A percentile compares a stretch with the other conserved stretches of the same genome.
These are phyloP conservation scores for Noctua janthe DNA, from an alignment of 2,888 invertebrate genomes.

Conservation along the genomic window DNA sequence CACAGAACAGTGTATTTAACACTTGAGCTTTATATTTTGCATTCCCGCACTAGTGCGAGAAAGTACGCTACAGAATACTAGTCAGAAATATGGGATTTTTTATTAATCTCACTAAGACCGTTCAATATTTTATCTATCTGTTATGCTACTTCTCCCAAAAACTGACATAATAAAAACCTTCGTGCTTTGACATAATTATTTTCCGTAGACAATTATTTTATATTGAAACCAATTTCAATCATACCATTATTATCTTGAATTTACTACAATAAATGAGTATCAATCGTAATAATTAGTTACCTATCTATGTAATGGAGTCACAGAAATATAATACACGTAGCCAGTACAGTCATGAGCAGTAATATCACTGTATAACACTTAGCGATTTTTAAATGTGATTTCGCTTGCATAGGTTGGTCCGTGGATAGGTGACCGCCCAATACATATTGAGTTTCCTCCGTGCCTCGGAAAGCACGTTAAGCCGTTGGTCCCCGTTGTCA, in stretches of 20 bases:
- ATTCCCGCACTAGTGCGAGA: background rate
- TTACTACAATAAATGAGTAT: background rate
- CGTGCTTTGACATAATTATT: background rate
- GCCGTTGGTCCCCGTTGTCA: no score
- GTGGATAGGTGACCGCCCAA: no score
- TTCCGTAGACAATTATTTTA: background rate
- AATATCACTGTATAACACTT: no score
- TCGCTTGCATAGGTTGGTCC: no score
- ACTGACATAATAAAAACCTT: background rate
- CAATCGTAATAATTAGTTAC: slow-evolving; percentile 7
- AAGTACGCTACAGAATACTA: background rate
- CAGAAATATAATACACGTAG: background rate
- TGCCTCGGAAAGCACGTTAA: no score
- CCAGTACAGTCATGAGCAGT: background rate
- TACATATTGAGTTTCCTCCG: no score
- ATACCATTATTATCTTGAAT: background rate
- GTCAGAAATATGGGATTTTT: background rate
- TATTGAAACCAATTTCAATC: background rate
- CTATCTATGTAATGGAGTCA: slow-evolving; percentile 4
- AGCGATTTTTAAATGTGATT: no score
- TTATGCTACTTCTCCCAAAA: background rate
- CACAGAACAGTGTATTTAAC: background rate
- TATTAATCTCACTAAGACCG: background rate
- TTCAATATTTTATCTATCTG: background rate
- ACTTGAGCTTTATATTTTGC: background rate